These are phyloP conservation scores for Miltochrista miniata DNA, from an alignment of 2,888 invertebrate genomes.

Conservation along the genomic window DNA sequence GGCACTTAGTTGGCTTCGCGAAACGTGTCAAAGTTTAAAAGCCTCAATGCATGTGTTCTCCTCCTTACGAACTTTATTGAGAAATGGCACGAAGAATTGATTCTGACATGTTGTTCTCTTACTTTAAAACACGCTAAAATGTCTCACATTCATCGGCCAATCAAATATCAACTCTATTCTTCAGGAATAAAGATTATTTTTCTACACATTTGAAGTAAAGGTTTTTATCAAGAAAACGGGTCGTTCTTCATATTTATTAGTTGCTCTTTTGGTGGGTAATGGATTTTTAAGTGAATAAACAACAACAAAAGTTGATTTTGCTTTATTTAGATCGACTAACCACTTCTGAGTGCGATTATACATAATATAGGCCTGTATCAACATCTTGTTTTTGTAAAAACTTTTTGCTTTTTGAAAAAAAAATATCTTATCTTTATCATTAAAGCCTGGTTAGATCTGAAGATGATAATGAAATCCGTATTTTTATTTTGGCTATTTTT, in stretches of 20 bases:
- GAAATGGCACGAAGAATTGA: conserved; percentile 78
- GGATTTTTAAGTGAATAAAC: conserved; percentile 81
- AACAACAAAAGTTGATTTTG: conserved; percentile 53
- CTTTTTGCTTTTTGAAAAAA: no score
- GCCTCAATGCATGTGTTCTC: conserved; percentile 66
- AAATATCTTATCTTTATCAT: no score
- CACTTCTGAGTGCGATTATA: conserved; percentile 29
- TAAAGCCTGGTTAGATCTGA: no score
- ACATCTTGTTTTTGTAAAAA: conserved; percentile 2
- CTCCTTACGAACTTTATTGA: conserved; percentile 69
- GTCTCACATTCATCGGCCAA: conserved; percentile 11
- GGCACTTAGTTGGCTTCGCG: conserved; percentile 29
- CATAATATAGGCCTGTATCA: conserved; percentile 8
- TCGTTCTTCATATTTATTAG: conserved; percentile 74
- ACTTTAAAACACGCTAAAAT: conserved; percentile 68
- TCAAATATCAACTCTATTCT: conserved; percentile 23
- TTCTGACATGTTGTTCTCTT: conserved; percentile 68
- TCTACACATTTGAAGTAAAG: neutral
- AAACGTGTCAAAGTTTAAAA: conserved; percentile 76
- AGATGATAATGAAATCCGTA: no score
- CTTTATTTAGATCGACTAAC: conserved; percentile 37
- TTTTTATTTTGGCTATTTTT: no score
- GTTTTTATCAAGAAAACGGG: conserved; percentile 52
- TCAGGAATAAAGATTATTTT: conserved; percentile 25
- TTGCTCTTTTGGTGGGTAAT: conserved; percentile 77